phyloP scores from a whole-genome alignment of 1,140 invertebrate species.

The Pollicipes pollicipes region DNA sequence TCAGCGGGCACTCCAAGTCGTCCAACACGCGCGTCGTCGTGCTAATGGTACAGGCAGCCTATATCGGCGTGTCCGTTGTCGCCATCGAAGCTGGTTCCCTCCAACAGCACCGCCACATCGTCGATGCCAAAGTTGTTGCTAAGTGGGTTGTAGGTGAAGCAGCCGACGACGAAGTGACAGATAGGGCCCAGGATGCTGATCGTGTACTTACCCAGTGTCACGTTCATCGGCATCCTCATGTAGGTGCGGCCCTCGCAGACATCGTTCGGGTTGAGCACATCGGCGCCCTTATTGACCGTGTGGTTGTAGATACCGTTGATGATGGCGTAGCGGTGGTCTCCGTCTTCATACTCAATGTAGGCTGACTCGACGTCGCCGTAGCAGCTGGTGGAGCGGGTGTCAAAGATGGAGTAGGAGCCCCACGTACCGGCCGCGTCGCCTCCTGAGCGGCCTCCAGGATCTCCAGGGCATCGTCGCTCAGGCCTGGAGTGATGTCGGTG shows the following conservation, averaged over 20 bases:
- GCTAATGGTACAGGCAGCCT: constrained; percentile 9
- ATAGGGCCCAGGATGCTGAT: constrained; percentile 5
- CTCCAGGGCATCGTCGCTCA: not conserved
- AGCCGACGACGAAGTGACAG: not conserved
- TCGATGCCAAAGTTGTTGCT: not conserved
- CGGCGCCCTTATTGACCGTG: constrained; percentile 2
- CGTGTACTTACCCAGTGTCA: not conserved
- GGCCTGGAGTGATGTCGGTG: not conserved
- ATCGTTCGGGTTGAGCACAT: not conserved
- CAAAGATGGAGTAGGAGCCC: not conserved
- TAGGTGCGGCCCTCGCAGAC: constrained; percentile 3
- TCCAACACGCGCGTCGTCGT: not conserved
- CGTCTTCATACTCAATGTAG: not conserved
- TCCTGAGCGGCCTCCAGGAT: not conserved
- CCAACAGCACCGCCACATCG: constrained; percentile 5
- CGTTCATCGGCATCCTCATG: constrained; percentile 6
- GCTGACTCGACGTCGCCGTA: not conserved
- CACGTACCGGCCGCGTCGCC: not conserved
- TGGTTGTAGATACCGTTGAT: constrained; percentile 7
- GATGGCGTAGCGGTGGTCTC: not conserved
- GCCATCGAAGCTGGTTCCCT: constrained; percentile 5
- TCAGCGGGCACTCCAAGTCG: not conserved
- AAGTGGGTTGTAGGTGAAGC: constrained; percentile 8
- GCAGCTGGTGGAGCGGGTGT: not conserved
- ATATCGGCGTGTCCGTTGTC: constrained; percentile 7